Conservation (phyloP, 2,113 vertebrate species). For the Salminus brasiliensis region DNA sequence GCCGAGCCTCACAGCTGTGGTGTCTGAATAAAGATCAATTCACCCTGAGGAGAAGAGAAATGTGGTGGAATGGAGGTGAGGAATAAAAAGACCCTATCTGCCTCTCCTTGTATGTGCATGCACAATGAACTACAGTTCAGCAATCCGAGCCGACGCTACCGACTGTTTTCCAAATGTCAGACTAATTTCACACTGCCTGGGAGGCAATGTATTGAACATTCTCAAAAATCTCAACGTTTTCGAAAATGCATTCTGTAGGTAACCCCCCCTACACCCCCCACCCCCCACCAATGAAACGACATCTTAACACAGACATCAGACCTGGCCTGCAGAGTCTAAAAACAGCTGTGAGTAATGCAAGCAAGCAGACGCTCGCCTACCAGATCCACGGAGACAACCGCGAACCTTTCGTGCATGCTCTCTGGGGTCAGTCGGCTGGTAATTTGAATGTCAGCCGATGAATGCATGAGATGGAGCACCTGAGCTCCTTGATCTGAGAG, state of each 20-base stretch:
- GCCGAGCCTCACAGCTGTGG: neutral
- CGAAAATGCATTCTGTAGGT: neutral
- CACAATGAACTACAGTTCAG: neutral
- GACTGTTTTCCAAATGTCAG: neutral
- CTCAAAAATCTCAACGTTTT: slow-evolving; percentile 5
- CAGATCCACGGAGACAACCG: neutral
- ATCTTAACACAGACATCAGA: slow-evolving; percentile 9
- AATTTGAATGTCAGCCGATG: slow-evolving; percentile 49
- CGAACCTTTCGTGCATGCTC: slow-evolving; percentile 38
- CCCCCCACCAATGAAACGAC: neutral
- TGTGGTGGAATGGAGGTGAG: neutral
- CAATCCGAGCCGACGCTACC: neutral
- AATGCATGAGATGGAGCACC: slow-evolving; percentile 53
- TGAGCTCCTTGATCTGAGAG: slow-evolving; percentile 54
- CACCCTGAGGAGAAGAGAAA: neutral
- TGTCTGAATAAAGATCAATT: neutral
- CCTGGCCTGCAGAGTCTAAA: slow-evolving; percentile 16
- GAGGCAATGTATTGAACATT: slow-evolving; percentile 7
- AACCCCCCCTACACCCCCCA: neutral
- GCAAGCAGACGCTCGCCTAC: slow-evolving; percentile 13
- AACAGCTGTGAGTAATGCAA: neutral
- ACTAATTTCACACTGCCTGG: slow-evolving; percentile 14
- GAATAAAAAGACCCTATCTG: neutral
- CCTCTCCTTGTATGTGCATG: neutral
- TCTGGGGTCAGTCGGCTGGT: slow-evolving; percentile 33